Evolutionary conservation across 2,888 invertebrate genomes (phyloP), one percentile per base, ranked within the genome.

Genomic region (Lasius fuliginosus): DNA sequence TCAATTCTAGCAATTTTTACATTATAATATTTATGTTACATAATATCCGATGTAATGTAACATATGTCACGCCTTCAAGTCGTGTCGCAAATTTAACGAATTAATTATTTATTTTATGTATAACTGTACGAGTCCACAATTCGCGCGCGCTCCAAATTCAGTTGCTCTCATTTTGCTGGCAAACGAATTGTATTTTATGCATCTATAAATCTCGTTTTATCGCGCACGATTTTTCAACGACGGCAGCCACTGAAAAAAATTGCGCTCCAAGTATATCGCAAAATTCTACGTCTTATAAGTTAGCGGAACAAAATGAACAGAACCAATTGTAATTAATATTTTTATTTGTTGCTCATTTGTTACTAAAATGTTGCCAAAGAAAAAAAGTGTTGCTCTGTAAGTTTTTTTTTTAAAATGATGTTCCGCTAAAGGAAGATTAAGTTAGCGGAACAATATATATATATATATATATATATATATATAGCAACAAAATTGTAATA

Each of bases 171-270:
- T 69, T 69, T 67, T 49, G 8, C 33, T 15, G 40, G 30, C 23
- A 36, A 42, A n/a, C 46, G n/a, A 69, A 56, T 65, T 58, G 30
- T 11, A 58, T 15, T 79, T 60, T 60, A 49, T 2, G 79, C 40
- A 9, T 5, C 65, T 67, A 82, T 87, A 82, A 89, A 89, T 89
- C 65, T 40, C 33, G 49, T n/a, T 62, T 79, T 73, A 81, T 73
- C 46, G 23, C 8, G 18, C 46, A 46, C 27, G 27, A 81, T 62
- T 81, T 73, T 81, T 81, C 73, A 81, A 27, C 56, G 40, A n/a
- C 40, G 15, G 9, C 23, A 27, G 12, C 18, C 40, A 67, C 12
- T 9, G 60, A 73, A 33, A 73, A 60, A 60, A 46, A 46, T 9
- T 2, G 56, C 58, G 4, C 68, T 40, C n/a, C 53, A 68, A 2